phyloP scores from a whole-genome alignment of 92 coral and sea anemone species.

The Epizoanthus ramosus region DNA sequence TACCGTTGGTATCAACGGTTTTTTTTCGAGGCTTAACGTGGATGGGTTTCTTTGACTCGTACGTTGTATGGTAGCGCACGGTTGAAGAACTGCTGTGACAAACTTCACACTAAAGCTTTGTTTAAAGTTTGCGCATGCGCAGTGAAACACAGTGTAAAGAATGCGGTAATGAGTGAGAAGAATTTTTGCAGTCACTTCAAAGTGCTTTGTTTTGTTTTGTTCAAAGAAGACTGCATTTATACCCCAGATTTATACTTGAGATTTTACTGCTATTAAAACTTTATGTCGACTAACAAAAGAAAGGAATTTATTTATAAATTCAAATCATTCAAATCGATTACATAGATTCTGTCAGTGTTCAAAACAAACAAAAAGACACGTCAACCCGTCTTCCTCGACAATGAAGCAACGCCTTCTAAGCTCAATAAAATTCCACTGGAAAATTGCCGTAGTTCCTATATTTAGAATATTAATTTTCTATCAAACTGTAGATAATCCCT shows the following conservation, averaged over 20 bases:
- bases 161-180: slow-evolving; percentile 39
- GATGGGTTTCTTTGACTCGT: neutral
- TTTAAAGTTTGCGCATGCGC: neutral
- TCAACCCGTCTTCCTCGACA: neutral
- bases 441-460: slow-evolving; percentile 42
- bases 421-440: slow-evolving; percentile 53
- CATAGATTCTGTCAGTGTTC: slow-evolving; percentile 32
- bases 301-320: slow-evolving; percentile 23
- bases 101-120: neutral
- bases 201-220: slow-evolving; percentile 9
- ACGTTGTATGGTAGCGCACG: neutral
- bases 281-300: slow-evolving; percentile 27
- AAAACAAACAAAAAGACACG: slow-evolving; percentile 45
- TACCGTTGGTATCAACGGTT: neutral
- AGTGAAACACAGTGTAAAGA: slow-evolving; percentile 8
- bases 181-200: slow-evolving; percentile 8
- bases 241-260: slow-evolving; percentile 2
- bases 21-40: neutral
- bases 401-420: slow-evolving; percentile 31
- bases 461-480: slow-evolving; percentile 18
- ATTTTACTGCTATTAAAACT: slow-evolving; percentile 42
- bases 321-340: slow-evolving; percentile 40
- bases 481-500: slow-evolving; percentile 33
- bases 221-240: slow-evolving; percentile 34
- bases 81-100: neutral